phyloP scores from a whole-genome alignment of 2,113 vertebrate genomes.

The Aegithalos caudatus region DNA sequence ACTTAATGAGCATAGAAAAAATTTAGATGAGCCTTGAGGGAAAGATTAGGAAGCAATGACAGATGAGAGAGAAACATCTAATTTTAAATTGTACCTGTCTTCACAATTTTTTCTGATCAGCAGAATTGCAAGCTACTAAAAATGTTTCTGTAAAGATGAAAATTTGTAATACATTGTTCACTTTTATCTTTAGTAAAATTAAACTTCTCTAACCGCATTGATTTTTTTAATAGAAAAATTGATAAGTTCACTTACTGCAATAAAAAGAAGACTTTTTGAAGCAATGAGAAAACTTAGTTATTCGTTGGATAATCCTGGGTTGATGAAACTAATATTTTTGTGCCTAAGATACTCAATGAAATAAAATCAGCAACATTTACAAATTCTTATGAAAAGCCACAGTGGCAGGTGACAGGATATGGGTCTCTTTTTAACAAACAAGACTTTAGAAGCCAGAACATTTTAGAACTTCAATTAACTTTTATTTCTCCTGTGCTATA shows the following conservation, averaged over 20 bases:
- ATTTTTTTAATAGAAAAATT: not conserved
- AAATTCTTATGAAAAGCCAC: not conserved
- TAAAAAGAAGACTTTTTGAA: not conserved
- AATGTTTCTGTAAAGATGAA: not conserved
- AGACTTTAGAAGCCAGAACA: not conserved
- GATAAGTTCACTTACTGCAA: not conserved
- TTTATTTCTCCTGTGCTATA: not conserved
- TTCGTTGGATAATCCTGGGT: not conserved
- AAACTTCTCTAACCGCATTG: not conserved
- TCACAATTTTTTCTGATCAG: not conserved
- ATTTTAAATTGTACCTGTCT: not conserved
- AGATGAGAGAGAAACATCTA: not conserved
- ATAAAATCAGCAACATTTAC: not conserved
- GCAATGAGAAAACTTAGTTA: not conserved
- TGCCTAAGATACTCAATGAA: not conserved
- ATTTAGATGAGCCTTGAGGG: not conserved
- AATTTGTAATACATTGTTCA: not conserved
- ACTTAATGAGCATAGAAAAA: not conserved
- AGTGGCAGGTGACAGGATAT: not conserved
- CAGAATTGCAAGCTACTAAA: not conserved
- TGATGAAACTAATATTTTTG: not conserved
- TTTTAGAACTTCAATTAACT: not conserved
- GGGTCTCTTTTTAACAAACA: not conserved
- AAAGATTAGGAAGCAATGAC: not conserved
- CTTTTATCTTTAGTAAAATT: not conserved